Evolutionary conservation across 2,888 invertebrate genomes (phyloP).

Genomic region (Rhodophaea formosa): DNA sequence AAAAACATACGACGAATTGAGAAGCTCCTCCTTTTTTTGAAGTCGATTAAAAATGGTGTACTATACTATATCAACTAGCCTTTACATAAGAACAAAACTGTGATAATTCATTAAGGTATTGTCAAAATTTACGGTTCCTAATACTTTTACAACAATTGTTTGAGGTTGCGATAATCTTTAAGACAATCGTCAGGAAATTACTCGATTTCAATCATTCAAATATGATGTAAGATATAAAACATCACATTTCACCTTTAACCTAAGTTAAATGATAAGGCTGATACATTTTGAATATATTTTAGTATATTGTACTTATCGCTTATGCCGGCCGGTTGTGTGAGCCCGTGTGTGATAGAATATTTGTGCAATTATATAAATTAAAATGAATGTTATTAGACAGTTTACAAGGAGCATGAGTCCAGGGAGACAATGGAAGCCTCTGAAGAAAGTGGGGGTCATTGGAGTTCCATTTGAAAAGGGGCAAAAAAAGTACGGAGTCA

Average conservation of each 20-base stretch:
- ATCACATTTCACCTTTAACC: conserved; percentile 6
- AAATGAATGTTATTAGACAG: conserved; percentile 62
- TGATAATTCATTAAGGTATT: too few relatives aligned
- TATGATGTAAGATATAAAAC: conserved; percentile 2
- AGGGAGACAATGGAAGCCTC: conserved; percentile 49
- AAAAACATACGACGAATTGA: too few relatives aligned
- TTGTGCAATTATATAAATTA: not conserved
- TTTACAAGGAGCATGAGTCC: conserved; percentile 61
- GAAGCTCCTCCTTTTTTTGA: too few relatives aligned
- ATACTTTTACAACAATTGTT: too few relatives aligned
- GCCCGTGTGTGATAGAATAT: not conserved
- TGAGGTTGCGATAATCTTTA: not conserved
- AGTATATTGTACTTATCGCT: not conserved
- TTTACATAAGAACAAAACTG: too few relatives aligned
- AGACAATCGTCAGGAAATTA: not conserved
- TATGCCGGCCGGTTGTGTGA: conserved; percentile 21
- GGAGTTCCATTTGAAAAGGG: conserved; percentile 92
- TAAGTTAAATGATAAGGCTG: not conserved
- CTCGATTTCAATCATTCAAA: not conserved
- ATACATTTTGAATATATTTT: conserved; percentile 5
- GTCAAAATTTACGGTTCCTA: too few relatives aligned
- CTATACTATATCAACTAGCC: too few relatives aligned
- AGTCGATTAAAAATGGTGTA: too few relatives aligned
- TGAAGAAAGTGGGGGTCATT: conserved; percentile 84
- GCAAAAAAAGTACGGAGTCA: conserved; percentile 87